Percentiles rank a stretch among this genome's conserved stretches.
Conservation (phyloP, 2,797 vertebrate species). For the Hydrocynus forskahlii region DNA sequence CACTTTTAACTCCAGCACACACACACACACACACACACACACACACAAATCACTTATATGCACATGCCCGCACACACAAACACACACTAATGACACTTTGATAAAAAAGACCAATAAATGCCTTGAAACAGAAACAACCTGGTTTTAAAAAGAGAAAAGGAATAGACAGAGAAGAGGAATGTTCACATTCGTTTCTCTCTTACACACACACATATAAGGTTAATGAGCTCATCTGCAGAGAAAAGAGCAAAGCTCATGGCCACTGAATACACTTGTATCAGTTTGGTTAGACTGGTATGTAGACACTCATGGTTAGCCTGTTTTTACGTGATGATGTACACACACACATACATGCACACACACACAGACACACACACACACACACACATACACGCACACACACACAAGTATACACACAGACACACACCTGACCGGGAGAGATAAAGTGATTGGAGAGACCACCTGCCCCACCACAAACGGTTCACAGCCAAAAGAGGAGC, state of each 20-base stretch:
- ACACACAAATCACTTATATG: background rate
- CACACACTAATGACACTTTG: background rate
- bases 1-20: constrained; percentile 32
- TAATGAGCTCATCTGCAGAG: background rate
- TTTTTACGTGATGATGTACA: constrained; percentile 52
- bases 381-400: constrained; percentile 21
- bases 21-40: constrained; percentile 5
- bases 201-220: background rate
- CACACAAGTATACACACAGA: background rate
- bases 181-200: background rate
- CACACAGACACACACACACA: background rate
- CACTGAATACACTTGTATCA: constrained; percentile 31
- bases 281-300: constrained; percentile 25
- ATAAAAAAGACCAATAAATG: constrained; percentile 10
- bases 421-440: constrained; percentile 73
- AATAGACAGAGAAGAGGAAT: background rate
- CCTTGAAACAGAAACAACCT: background rate
- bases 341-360: constrained; percentile 50
- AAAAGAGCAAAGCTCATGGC: background rate
- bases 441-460: constrained; percentile 70
- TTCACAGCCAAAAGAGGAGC: constrained; percentile 77
- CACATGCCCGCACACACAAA: background rate
- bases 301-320: constrained; percentile 40
- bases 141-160: background rate
- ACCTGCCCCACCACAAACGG: constrained; percentile 78